Percentiles rank a stretch among this genome's conserved stretches.
These are phyloP conservation scores for Ispidina lecontei DNA, from an alignment of 2,797 vertebrate species.

Conservation along the genomic window DNA sequence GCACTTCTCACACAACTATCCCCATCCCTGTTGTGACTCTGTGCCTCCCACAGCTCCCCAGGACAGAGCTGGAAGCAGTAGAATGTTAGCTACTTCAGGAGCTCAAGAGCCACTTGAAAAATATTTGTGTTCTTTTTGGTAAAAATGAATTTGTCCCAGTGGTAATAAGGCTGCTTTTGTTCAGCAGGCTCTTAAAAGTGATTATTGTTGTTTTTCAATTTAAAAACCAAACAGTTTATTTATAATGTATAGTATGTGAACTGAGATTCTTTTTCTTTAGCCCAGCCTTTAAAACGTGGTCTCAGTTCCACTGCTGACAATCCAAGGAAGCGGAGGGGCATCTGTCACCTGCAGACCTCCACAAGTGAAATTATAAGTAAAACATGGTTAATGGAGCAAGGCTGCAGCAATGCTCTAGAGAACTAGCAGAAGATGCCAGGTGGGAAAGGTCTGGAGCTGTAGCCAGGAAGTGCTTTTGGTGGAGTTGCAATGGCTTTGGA, in stretches of 20 bases:
- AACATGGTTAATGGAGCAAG: background rate
- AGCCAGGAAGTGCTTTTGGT: background rate
- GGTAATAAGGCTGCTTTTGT: constrained; percentile 57
- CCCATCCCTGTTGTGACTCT: background rate
- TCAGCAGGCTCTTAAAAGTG: constrained; percentile 45
- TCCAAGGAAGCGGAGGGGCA: background rate
- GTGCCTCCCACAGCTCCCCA: background rate
- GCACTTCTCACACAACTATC: background rate
- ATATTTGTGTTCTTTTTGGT: constrained; percentile 30
- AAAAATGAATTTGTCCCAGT: constrained; percentile 39
- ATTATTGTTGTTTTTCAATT: constrained; percentile 50
- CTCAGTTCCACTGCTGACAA: background rate
- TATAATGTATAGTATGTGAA: constrained; percentile 12
- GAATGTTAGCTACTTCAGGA: constrained; percentile 5
- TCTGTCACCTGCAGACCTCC: background rate
- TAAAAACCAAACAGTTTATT: constrained; percentile 43
- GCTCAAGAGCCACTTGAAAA: constrained; percentile 46
- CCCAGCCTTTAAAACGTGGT: background rate
- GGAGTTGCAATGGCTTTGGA: background rate
- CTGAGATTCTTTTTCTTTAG: background rate
- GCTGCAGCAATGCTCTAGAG: background rate
- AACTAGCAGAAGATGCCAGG: background rate
- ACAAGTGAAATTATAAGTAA: background rate
- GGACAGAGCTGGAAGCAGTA: background rate
- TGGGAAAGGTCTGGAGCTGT: background rate